Base-by-base conservation (phyloP, 1,140 invertebrate genomes). In the Globodera rostochiensis region DNA sequence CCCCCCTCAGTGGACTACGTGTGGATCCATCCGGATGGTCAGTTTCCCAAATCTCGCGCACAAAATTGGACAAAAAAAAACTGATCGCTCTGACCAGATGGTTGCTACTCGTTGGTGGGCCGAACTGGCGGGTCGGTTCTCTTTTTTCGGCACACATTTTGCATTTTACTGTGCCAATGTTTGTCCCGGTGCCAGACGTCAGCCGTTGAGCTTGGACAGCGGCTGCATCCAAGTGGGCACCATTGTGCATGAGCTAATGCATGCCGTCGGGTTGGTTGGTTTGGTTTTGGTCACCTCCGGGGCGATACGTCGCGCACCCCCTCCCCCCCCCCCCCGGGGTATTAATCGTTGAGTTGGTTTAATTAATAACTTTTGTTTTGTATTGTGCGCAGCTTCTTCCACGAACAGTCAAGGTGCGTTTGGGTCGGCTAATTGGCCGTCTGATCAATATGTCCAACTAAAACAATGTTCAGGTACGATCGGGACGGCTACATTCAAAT, bases 171-270 rank as follows among this genome's bases (percentile, higher is more conserved):
- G 13, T 64, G 57, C 57, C 19, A 11, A 11, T 64, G 60, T 82
- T 57, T 81, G 11, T 74, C 84, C 36, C 46, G 89, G 84, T 53
- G 88, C 86, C 47, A 89, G 88, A 74, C 75, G 80, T 47, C 88
- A 89, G 77, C 88, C 88, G 11, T 74, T 89, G 47, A 88, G 87
- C 36, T 73, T 89, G 74, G 88, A 89, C 81, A 82, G 82, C 21
- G 88, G 88, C 19, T 89, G 88, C 75, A 90, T 89, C 73, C 89
- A 89, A 81, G 77, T 80, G 13, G 87, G 88, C 66, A 89, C 88
- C 13, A 89, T 89, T 74, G 88, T 89, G 4, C 88, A 89, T 66
- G 88, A 89, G 77, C 74, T 89, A 21, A 89, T 89, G 88, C 88
- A 90, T 74, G 84, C 86, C 4, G 89, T 90, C 21, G 90, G 88